These are phyloP conservation scores for Glaucidium brasilianum DNA, from an alignment of 2,113 vertebrate genomes.

Conservation along the genomic window DNA sequence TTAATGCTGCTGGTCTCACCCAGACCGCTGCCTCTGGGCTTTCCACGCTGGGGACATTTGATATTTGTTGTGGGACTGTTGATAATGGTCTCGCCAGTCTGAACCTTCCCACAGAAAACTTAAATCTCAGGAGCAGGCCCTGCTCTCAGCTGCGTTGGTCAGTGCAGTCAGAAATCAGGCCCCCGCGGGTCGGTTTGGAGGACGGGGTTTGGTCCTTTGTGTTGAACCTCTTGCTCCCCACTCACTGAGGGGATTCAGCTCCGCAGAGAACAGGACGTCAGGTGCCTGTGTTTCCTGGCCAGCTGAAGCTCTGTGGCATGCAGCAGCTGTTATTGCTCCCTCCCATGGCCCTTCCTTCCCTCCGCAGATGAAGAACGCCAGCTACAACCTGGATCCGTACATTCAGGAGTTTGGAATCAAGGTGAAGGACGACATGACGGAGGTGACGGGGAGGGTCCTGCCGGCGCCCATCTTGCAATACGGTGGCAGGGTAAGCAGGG, in stretches of 20 bases:
- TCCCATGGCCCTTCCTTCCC: neutral
- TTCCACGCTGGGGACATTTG: neutral
- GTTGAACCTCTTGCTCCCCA: fast-evolving
- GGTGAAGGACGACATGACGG: conserved; percentile 98
- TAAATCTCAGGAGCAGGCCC: neutral
- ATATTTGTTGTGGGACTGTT: neutral
- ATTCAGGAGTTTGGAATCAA: conserved; percentile 99
- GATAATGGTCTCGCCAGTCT: neutral
- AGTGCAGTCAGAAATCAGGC: neutral
- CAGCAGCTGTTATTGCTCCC: neutral
- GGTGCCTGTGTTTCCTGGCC: fast-evolving
- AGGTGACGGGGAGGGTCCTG: conserved; percentile 94
- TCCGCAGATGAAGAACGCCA: conserved; percentile 97
- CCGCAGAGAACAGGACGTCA: neutral
- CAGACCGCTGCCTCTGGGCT: fast-evolving
- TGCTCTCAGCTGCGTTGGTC: neutral
- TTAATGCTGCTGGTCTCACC: neutral
- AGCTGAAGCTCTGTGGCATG: neutral
- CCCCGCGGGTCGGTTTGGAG: fast-evolving
- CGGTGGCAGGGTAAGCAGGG: conserved; percentile 89
- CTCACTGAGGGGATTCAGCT: neutral
- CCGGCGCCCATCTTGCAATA: conserved; percentile 98
- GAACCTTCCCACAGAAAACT: neutral
- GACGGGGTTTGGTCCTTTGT: neutral
- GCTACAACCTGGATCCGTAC: conserved; percentile 98